Conservation (phyloP, 2,113 vertebrate species). For the Oncorhynchus keta region DNA sequence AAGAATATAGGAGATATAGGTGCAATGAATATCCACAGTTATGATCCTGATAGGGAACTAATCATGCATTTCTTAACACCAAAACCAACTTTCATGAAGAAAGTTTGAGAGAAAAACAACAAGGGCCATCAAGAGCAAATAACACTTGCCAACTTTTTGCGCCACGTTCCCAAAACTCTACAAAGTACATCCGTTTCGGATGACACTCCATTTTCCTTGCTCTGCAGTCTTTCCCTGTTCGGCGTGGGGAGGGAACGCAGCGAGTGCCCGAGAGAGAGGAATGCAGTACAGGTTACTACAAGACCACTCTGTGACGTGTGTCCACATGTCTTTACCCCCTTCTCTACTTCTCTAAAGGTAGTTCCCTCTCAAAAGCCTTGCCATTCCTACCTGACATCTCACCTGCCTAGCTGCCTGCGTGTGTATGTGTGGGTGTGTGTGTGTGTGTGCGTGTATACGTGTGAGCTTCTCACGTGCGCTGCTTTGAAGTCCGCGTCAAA, state of each 20-base stretch:
- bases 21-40: too few relatives aligned
- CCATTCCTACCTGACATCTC: conserved; percentile 58
- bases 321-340: conserved; percentile 45
- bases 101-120: too few relatives aligned
- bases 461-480: not conserved
- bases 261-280: conserved; percentile 41
- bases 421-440: not conserved
- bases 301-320: conserved; percentile 61
- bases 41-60: too few relatives aligned
- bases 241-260: conserved; percentile 21
- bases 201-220: too few relatives aligned
- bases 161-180: too few relatives aligned
- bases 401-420: not conserved
- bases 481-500: conserved; percentile 57
- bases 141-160: not conserved
- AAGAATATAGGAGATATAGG: conserved; percentile 8
- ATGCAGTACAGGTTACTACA: conserved; percentile 76
- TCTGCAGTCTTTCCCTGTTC: not conserved
- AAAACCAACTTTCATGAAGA: too few relatives aligned
- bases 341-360: conserved; percentile 26
- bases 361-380: conserved; percentile 46
- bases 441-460: too few relatives aligned
- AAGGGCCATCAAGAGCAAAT: too few relatives aligned
- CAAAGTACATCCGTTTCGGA: too few relatives aligned
- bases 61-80: too few relatives aligned